Base-by-base conservation (phyloP, 2,888 invertebrate species). In the Deilephila porcellus region DNA sequence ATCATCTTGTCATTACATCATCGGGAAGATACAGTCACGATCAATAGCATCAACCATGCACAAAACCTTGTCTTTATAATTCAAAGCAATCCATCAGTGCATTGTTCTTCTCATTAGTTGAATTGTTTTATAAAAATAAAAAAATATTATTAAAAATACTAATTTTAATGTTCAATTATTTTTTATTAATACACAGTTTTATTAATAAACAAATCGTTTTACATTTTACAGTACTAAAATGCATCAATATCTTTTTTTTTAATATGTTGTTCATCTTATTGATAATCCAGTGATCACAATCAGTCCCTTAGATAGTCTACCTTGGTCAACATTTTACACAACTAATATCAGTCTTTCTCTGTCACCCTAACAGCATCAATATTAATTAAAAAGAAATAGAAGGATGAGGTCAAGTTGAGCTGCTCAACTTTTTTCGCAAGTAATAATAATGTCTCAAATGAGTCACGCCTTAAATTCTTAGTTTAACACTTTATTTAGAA, bases 1-100 rank as follows among this genome's bases (percentile, higher is more conserved):
- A 45, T 45, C 45, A 45, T 60, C 60, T 60, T 25, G 60, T 45
- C 45, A 60, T 60, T 60, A 60, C 25, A 25, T 60, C 60, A 60
- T 60, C 20, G 25, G 60, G 60, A 60, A 60, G 20, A 8, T 60
- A 3, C 11, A 60, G 60, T 60, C 60, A 25, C 60, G 60, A 25
- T 8, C 25, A 25, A 11, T 60, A 7, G 11, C 60, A 20, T 60
- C n/a, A 60, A 7, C n/a, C 11, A 8, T 25, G 60, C 7, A 11
- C 11, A 60, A 60, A n/a, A 25, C 60, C 60, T 60, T 20, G 25
- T 25, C 25, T 20, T 25, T 60, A 20, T 25, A 25, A 60, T 60
- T 60, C 20, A 0, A 60, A 14, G 11, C 45, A 45, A 45, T 60
- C 11, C 3, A n/a, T 60, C 20, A 60, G 20, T 20, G 11, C 20